Percentiles rank a stretch among this genome's conserved stretches.
Evolutionary conservation across 2,797 vertebrate genomes (phyloP).

Genomic region (Rhabdophis nuchalis): DNA sequence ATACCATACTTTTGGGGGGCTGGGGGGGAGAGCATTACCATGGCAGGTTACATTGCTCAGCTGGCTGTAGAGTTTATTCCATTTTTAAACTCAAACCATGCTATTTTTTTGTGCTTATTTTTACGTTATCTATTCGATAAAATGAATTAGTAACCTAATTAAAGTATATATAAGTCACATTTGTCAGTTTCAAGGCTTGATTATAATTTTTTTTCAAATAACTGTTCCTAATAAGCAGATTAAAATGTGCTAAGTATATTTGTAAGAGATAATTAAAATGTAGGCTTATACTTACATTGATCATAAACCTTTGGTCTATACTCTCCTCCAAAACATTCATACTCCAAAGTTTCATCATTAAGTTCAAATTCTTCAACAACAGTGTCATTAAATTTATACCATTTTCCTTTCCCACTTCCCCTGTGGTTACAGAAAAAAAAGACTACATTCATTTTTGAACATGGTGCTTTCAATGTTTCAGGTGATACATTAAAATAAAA

Average conservation of each 20-base stretch:
- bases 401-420: constrained; percentile 86
- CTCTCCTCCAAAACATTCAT: constrained; percentile 97
- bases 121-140: background rate
- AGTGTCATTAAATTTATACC: constrained; percentile 98
- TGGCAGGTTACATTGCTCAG: background rate
- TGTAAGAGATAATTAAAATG: background rate
- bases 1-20: background rate
- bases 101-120: background rate
- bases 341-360: constrained; percentile 94
- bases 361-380: constrained; percentile 97
- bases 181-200: background rate
- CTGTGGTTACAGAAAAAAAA: constrained; percentile 63
- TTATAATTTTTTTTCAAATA: background rate
- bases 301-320: constrained; percentile 98
- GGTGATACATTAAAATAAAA: background rate
- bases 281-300: constrained; percentile 82
- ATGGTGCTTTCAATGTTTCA: background rate
- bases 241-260: background rate
- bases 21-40: no score
- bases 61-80: background rate
- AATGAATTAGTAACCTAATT: background rate
- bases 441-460: constrained; percentile 31
- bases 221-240: background rate
- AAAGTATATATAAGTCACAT: background rate
- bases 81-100: background rate